Base-by-base conservation (phyloP, 2,888 invertebrate species). In the Meganola albula region DNA sequence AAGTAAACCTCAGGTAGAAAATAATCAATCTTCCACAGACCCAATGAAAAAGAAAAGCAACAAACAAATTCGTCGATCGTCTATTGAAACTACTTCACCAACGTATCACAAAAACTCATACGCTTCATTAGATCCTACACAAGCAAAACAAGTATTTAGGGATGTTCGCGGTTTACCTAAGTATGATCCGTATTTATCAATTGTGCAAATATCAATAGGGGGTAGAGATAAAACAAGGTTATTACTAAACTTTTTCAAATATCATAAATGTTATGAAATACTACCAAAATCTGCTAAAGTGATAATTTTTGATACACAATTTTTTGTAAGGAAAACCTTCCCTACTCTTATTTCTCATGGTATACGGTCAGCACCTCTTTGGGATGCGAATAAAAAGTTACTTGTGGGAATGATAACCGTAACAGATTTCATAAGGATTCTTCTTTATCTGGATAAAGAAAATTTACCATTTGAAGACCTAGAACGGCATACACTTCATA, bases 61-160 rank as follows among this genome's bases (percentile, higher is more conserved):
- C 10, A 82, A 82, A 53, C 71, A 69, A 54, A 46, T 54, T 40
- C 76, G 85, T 24, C 78, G 85, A 16, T 80, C 79, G 13, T 85
- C 85, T 28, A 78, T 85, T 44, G 85, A 79, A 48, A 84, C 84
- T 9, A 84, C 84, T 31, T 84, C 84, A 14, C 84, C 85, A 18
- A 84, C 84, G 37, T 85, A 85, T 46, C 82, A 85, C 44, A 85
- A 85, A 67, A 84, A 83, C 46, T 85, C 85, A 21, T 85, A 85
- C 40, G 82, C 85, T 12, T 82, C 80, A 10, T 65, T 84, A 48
- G 85, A 85, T 50, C 82, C 85, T 20, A 61, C 63, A 32, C 84
- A 85, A 66, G 84, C 85, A 20, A 83, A 84, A 47, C 83, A 84
- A 44, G 53, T 83, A 38, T 85, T 85, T 62, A 69, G 85, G 55